Evolutionary conservation across 2,113 vertebrate genomes (phyloP).

Genomic region (Pedetes capensis): DNA sequence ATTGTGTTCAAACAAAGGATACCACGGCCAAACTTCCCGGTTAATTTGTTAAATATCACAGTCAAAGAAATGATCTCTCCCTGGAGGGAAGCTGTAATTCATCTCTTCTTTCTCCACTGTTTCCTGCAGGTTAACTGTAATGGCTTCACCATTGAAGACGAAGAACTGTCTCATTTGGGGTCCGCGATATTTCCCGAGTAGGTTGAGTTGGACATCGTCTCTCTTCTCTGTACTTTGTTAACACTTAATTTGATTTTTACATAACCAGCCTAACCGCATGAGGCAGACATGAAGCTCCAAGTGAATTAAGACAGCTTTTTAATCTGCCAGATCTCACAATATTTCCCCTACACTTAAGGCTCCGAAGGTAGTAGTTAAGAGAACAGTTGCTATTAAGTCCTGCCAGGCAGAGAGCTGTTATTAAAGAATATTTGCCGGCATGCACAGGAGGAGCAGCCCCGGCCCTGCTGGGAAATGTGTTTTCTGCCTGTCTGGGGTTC

Average conservation of each 20-base stretch:
- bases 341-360: constrained; percentile 58
- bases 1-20: neutral
- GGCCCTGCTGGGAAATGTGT: constrained; percentile 31
- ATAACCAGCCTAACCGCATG: constrained; percentile 29
- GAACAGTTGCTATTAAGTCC: constrained; percentile 43
- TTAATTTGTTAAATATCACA: neutral
- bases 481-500: constrained; percentile 7
- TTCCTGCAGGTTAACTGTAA: constrained; percentile 91
- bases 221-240: constrained; percentile 40
- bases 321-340: constrained; percentile 70
- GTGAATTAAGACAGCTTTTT: constrained; percentile 63
- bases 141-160: constrained; percentile 97
- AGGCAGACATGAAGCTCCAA: constrained; percentile 46
- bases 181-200: constrained; percentile 98
- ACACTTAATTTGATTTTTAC: constrained; percentile 51
- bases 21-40: neutral
- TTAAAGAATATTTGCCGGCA: constrained; percentile 27
- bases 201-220: constrained; percentile 54
- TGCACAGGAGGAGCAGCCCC: neutral
- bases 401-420: constrained; percentile 28
- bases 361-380: constrained; percentile 52
- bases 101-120: neutral
- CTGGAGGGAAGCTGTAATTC: neutral
- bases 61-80: neutral
- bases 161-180: constrained; percentile 95